Conservation (phyloP, 1,140 invertebrate genomes). For the Sweltsa coloradensis region DNA sequence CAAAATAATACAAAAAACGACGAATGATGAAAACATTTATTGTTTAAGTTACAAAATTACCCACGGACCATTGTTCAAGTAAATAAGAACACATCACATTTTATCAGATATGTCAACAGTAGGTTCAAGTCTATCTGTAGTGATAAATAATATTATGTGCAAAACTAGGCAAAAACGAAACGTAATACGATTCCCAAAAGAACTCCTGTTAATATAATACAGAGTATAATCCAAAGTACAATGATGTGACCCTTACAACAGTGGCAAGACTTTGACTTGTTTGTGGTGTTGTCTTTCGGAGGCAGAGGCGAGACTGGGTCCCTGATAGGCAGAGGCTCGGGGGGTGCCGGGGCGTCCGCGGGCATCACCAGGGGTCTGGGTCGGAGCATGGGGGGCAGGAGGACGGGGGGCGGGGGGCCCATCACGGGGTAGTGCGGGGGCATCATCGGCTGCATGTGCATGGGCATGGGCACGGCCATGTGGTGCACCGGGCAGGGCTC, state of each 20-base stretch:
- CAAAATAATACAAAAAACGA: no score
- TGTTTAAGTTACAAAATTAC: no score
- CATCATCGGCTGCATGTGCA: neutral
- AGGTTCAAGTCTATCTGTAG: no score
- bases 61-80: no score
- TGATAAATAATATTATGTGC: no score
- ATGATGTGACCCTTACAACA: conserved; percentile 11
- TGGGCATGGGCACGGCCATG: neutral
- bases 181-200: conserved; percentile 7
- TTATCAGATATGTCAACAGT: no score
- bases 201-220: conserved; percentile 5
- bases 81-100: no score
- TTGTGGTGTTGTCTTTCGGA: conserved; percentile 1
- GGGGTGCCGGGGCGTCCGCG: neutral
- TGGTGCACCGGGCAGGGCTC: conserved; percentile 13
- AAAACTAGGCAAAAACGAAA: conserved; percentile 9
- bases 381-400: conserved; percentile 11
- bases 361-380: conserved; percentile 10
- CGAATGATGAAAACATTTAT: no score
- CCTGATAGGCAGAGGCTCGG: conserved; percentile 10
- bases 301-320: conserved; percentile 9
- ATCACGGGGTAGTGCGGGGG: neutral
- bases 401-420: neutral
- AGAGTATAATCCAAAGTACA: conserved; percentile 9
- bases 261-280: neutral